A percentile compares a stretch with the other conserved stretches of the same genome.
phyloP scores from a whole-genome alignment of 2,888 invertebrate genomes.

The Callinectes sapidus region DNA sequence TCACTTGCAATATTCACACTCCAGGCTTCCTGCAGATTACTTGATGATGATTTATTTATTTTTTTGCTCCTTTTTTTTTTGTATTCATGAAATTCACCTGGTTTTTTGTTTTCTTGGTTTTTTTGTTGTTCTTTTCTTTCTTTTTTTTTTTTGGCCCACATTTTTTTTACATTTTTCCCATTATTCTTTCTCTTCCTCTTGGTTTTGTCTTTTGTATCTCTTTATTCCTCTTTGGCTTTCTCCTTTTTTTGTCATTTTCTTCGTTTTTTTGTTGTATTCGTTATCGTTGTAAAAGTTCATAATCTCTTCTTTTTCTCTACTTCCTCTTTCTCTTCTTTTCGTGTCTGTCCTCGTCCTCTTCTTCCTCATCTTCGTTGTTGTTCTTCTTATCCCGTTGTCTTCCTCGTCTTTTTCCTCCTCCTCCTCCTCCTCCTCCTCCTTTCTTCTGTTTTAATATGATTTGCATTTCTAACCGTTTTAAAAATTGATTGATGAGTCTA shows the following conservation, averaged over 20 bases:
- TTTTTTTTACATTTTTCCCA: not conserved
- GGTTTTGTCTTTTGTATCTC: no score
- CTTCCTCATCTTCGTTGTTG: not conserved
- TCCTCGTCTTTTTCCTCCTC: not conserved
- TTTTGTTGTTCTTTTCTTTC: not conserved
- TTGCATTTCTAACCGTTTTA: not conserved
- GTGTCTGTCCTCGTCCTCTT: not conserved
- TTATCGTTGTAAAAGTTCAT: no score
- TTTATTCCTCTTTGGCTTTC: no score
- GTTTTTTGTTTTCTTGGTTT: not conserved
- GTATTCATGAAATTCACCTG: no score
- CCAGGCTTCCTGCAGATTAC: not conserved
- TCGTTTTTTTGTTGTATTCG: no score
- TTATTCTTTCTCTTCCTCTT: not conserved
- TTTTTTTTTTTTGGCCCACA: not conserved
- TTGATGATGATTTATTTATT: not conserved
- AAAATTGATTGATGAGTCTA: conserved; percentile 28
- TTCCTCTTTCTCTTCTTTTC: not conserved
- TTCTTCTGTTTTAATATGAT: not conserved
- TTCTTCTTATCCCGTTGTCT: no score
- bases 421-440: not conserved
- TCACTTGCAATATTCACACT: not conserved
- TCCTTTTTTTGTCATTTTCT: no score
- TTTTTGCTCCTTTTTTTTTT: not conserved
- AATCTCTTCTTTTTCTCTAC: no score